A percentile compares a stretch with the other conserved stretches of the same genome.
Conservation (phyloP, 2,888 invertebrate species). For the Rhopalosiphum nymphaeae region DNA sequence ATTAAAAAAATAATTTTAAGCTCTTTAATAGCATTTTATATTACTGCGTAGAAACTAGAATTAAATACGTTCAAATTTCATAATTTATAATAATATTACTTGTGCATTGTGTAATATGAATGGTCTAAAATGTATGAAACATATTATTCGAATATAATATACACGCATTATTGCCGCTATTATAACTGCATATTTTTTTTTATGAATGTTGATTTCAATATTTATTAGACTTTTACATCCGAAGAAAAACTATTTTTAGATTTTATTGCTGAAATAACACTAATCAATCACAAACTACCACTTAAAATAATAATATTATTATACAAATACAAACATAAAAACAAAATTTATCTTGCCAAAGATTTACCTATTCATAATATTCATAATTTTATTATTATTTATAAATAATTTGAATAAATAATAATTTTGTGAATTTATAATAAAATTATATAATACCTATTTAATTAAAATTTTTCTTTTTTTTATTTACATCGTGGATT, state of each 20-base stretch:
- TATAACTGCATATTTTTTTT: not conserved
- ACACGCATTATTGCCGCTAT: not conserved
- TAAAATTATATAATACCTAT: too few relatives aligned
- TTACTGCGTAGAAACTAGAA: not conserved
- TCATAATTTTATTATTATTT: not conserved
- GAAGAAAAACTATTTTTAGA: not conserved
- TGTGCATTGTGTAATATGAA: not conserved
- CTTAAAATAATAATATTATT: not conserved
- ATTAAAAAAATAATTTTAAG: not conserved
- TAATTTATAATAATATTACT: not conserved
- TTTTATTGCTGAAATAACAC: not conserved
- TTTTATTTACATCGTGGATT: not conserved
- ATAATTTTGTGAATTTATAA: not conserved
- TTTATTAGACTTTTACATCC: slow-evolving; percentile 6
- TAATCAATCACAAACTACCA: not conserved
- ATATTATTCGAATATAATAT: not conserved
- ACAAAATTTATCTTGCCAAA: not conserved
- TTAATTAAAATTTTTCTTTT: not conserved
- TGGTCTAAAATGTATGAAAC: not conserved
- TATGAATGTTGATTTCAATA: not conserved
- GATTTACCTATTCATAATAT: not conserved
- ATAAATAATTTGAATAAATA: not conserved
- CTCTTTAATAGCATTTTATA: not conserved
- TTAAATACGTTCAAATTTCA: not conserved
- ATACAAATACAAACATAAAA: not conserved